Evolutionary conservation across 1,140 invertebrate species (phyloP).

Genomic region (Frieseomelitta varia): DNA sequence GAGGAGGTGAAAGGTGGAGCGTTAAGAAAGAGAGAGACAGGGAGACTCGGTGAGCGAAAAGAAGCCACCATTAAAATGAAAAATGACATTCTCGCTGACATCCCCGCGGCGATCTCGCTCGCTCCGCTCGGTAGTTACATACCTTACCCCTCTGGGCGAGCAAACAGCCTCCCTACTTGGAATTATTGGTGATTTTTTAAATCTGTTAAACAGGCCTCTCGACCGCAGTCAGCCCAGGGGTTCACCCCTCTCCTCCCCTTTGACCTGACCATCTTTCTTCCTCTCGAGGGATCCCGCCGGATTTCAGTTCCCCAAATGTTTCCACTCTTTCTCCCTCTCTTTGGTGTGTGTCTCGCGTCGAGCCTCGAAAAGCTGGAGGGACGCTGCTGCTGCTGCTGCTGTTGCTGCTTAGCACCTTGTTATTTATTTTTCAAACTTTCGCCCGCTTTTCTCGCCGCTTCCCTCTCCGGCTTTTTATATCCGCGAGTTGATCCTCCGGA

Average conservation of each 20-base stretch:
- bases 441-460: slow-evolving; percentile 22
- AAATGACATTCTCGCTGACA: slow-evolving; percentile 78
- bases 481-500: slow-evolving; percentile 1
- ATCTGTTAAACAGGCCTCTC: slow-evolving; percentile 82
- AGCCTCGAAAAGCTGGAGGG: too few species aligned
- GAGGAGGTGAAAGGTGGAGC: slow-evolving; percentile 17
- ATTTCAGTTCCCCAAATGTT: slow-evolving; percentile 37
- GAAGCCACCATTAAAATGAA: slow-evolving; percentile 82
- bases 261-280: slow-evolving; percentile 46
- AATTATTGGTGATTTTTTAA: slow-evolving; percentile 77
- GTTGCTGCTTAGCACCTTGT: slow-evolving; percentile 77
- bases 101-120: slow-evolving; percentile 58
- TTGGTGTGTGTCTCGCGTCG: too few species aligned
- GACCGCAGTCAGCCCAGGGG: slow-evolving; percentile 73
- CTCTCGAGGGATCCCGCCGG: slow-evolving; percentile 30
- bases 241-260: slow-evolving; percentile 34
- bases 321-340: neutral
- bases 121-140: slow-evolving; percentile 51
- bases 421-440: slow-evolving; percentile 81
- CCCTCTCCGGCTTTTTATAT: slow-evolving; percentile 41
- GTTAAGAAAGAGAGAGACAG: slow-evolving; percentile 24
- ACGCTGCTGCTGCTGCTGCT: too few species aligned
- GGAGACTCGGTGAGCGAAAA: slow-evolving; percentile 44
- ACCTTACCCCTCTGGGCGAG: slow-evolving; percentile 46
- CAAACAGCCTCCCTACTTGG: slow-evolving; percentile 57